phyloP scores from a whole-genome alignment of 2,113 vertebrate species.

The Cyphomyrus discorhynchus region DNA sequence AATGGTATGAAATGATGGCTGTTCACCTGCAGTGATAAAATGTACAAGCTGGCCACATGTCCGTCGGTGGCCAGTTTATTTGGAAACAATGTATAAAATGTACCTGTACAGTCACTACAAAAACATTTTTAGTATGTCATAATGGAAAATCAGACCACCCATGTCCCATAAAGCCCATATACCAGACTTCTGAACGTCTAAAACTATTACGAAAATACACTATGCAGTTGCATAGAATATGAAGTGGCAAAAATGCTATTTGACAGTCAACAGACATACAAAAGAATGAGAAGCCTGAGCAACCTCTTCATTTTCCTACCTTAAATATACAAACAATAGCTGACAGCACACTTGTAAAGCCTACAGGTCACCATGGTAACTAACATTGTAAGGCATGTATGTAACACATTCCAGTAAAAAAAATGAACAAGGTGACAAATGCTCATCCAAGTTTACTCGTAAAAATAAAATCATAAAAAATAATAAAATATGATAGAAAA shows the following conservation, averaged over 20 bases:
- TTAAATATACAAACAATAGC: not conserved
- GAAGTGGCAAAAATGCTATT: conserved; percentile 46
- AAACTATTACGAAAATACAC: conserved; percentile 25
- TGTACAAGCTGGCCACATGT: conserved; percentile 23
- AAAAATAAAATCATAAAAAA: conserved; percentile 24
- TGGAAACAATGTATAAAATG: conserved; percentile 15
- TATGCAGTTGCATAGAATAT: conserved; percentile 63
- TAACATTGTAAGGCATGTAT: conserved; percentile 12
- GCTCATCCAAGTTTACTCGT: not conserved
- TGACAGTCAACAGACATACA: conserved; percentile 48
- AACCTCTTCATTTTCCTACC: conserved; percentile 23
- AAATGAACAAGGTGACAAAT: conserved; percentile 9
- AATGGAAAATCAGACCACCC: not conserved
- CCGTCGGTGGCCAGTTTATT: conserved; percentile 6
- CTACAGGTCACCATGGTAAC: conserved; percentile 14
- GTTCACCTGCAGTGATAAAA: conserved; percentile 2
- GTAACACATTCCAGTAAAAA: conserved; percentile 22
- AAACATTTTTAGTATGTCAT: conserved; percentile 15
- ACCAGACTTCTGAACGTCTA: not conserved
- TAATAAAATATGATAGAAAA: conserved; percentile 27
- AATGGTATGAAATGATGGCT: not conserved
- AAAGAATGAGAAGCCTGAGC: conserved; percentile 55
- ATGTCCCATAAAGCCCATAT: not conserved
- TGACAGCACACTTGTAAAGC: not conserved
- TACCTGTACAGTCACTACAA: conserved; percentile 17